Conservation (phyloP, 2,113 vertebrate genomes). For the Sinocyclocheilus rhinocerous region DNA sequence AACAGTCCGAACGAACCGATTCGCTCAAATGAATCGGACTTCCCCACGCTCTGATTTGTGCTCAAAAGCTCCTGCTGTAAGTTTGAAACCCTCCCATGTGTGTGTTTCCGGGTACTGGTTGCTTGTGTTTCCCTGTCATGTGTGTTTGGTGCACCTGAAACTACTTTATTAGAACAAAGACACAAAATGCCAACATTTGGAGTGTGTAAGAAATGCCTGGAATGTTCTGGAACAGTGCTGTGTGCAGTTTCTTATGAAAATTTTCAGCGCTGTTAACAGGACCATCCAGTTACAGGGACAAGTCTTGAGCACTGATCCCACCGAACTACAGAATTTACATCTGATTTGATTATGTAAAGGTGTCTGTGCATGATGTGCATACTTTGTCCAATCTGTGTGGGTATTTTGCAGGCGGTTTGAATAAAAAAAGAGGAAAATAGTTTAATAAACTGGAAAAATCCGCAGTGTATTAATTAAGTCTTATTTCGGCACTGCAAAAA, state of each 20-base stretch:
- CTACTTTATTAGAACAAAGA: background rate
- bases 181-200: background rate
- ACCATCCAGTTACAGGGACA: background rate
- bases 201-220: background rate
- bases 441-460: too few species aligned
- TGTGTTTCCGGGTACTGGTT: slow-evolving; percentile 49
- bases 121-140: slow-evolving; percentile 39
- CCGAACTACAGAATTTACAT: background rate
- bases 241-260: background rate
- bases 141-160: background rate
- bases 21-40: background rate
- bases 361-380: background rate
- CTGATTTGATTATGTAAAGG: background rate
- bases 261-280: background rate
- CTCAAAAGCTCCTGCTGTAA: background rate
- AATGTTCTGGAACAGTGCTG: background rate
- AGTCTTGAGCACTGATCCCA: background rate
- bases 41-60: background rate
- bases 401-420: too few species aligned
- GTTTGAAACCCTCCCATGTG: slow-evolving; percentile 5
- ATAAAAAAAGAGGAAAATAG: too few species aligned
- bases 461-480: too few species aligned
- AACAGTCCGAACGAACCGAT: background rate
- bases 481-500: too few species aligned
- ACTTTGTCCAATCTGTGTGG: background rate